These are phyloP conservation scores for Moxostoma hubbsi DNA, from an alignment of 2,797 vertebrate genomes.

Conservation along the genomic window DNA sequence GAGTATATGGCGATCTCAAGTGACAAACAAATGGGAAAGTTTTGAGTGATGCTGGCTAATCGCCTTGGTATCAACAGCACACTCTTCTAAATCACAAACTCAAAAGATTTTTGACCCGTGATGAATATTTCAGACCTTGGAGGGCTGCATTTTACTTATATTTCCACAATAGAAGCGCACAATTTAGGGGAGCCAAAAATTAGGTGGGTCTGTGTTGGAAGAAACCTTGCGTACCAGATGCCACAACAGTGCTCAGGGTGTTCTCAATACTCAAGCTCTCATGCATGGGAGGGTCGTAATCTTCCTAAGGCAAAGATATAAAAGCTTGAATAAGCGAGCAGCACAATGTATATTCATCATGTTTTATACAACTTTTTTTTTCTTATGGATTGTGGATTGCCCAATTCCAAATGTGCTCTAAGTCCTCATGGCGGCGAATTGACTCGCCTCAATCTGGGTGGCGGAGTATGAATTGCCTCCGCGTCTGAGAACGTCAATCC, in stretches of 20 bases:
- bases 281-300: conserved; percentile 88
- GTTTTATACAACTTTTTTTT: background rate
- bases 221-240: conserved; percentile 83
- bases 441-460: too few relatives aligned
- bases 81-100: conserved; percentile 28
- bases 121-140: conserved; percentile 33
- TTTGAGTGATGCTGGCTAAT: conserved; percentile 38
- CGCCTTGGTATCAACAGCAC: conserved; percentile 30
- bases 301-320: conserved; percentile 81
- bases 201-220: too few relatives aligned
- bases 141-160: conserved; percentile 5
- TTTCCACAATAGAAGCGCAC: background rate
- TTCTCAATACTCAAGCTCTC: conserved; percentile 97
- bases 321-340: background rate
- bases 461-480: too few relatives aligned
- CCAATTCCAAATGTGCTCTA: too few relatives aligned
- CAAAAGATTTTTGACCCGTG: conserved; percentile 22
- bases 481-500: too few relatives aligned
- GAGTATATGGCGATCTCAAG: conserved; percentile 45
- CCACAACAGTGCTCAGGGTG: conserved; percentile 93
- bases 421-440: too few relatives aligned
- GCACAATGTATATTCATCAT: background rate
- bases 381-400: too few relatives aligned
- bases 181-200: background rate
- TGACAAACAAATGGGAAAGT: conserved; percentile 51